Base-by-base conservation (phyloP, 2,888 invertebrate species). In the Rotaria sp. region DNA sequence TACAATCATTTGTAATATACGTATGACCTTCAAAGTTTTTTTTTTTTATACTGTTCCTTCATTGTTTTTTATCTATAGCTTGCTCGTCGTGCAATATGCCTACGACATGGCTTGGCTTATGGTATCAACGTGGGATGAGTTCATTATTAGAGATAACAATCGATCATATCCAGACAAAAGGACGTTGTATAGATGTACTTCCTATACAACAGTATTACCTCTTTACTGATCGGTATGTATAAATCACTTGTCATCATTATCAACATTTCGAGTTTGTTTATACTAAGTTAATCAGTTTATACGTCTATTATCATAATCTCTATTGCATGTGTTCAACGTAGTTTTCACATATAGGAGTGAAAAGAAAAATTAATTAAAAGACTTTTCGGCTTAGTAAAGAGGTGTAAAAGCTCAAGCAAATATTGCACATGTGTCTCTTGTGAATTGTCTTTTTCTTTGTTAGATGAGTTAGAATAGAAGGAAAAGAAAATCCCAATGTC, bases 61-160 rank as follows among this genome's bases (percentile, higher is more conserved):
- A 45, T 52, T 52, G 2, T 24, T 7, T 67, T 80, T 80, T 80
- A 45, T 80, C n/a, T 80, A n/a, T 80, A 80, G 80, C 45, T 41
- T 80, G 45, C 41, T 45, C 45, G 41, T 80, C 45, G 45, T 80
- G 80, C 80, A 80, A 80, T 80, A 80, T 80, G 45, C 45, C 80
- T 26, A 41, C 80, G 7, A 26, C 80, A 80, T 80, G 45, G 41
- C 45, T 13, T 80, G 80, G 45, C 45, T 80, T 24, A 45, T 80
- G 80, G 80, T 80, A 80, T 80, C 80, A 80, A 80, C 45, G 45
- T 80, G 80, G 80, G 2, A 80, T 80, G 80, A 45, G 4, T 15
- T 80, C 80, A 80, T 15, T 80, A 80, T 80, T 80, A 80, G n/a
- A 80, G n/a, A 80, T 80, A 26, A 80, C 41, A 26, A 26, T 45